Evolutionary conservation across 2,888 invertebrate species (phyloP).

Genomic region (Mylabris sibirica): DNA sequence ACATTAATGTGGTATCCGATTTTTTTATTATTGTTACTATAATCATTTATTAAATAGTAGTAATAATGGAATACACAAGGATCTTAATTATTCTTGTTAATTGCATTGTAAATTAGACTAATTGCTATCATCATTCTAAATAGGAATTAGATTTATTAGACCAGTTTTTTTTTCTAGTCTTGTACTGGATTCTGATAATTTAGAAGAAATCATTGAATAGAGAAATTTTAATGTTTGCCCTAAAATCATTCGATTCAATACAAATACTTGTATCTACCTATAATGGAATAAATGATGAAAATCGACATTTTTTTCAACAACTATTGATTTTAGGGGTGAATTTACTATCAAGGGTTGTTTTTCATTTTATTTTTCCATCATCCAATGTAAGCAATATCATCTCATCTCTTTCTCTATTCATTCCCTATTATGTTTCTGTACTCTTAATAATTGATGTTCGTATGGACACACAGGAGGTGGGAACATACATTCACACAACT

Average conservation of each 20-base stretch:
- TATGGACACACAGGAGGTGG: not conserved
- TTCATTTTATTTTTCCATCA: not conserved
- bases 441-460: not conserved
- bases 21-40: not conserved
- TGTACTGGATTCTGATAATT: not conserved
- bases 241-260: too few relatives aligned
- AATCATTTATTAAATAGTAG: not conserved
- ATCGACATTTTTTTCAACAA: conserved; percentile 1
- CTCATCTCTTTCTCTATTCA: not conserved
- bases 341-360: not conserved
- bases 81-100: not conserved
- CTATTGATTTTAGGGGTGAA: conserved; percentile 5
- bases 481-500: not conserved
- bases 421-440: not conserved
- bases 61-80: not conserved
- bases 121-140: not conserved
- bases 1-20: not conserved
- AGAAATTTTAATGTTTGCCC: too few relatives aligned
- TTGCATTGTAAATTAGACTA: not conserved
- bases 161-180: not conserved
- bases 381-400: not conserved
- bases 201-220: not conserved
- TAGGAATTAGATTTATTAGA: not conserved
- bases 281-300: not conserved
- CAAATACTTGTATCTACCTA: too few relatives aligned